Base-by-base conservation (phyloP, 1,140 invertebrate genomes). In the Diachasma alloeum region DNA sequence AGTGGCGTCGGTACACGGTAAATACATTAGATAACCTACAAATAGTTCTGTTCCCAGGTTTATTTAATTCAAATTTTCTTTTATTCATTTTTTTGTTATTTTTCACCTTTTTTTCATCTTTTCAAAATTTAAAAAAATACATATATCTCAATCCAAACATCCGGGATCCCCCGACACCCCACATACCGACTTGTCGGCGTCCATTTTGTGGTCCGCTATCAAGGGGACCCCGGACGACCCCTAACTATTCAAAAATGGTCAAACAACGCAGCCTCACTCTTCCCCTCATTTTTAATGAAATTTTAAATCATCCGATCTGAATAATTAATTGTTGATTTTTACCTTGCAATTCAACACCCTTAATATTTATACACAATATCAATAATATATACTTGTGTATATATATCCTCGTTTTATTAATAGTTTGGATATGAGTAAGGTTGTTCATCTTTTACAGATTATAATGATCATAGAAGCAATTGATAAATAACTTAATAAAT, bases 111-210 rank as follows among this genome's bases (percentile, higher is more conserved):
- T 80, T 81, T 75, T 75, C 84, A 83, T 83, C 68, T 81, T 80
- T 85, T 89, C 82, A 88, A 88, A 89, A 88, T 89, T 88, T 89
- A 88, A 89, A 89, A 89, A 89, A 89, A 89, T 89, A 89, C 87
- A 89, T 89, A 85, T 82, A 83, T 89, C 81, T 88, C 84, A 86
- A 89, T 83, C 82, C 81, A 80, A 85, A 53, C 79, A 77, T 78
- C 83, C 80, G 83, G 80, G 81, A 79, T 78, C 82, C 80, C 22
- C 22, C 5, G 59, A 66, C 31, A 53, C 17, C 48, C 15, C 48
- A 48, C 5, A 4, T 53, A 15, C 48, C 13, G 2, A 53, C 4
- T 42, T 11, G 67, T 44, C 15, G 22, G n/a, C 6, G 48, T 31
- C 31, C 31, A 31, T 6, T 3, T 31, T 31, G 31, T 31, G 31